phyloP scores from a whole-genome alignment of 2,888 invertebrate species.

The Alentia gelatinosa region DNA sequence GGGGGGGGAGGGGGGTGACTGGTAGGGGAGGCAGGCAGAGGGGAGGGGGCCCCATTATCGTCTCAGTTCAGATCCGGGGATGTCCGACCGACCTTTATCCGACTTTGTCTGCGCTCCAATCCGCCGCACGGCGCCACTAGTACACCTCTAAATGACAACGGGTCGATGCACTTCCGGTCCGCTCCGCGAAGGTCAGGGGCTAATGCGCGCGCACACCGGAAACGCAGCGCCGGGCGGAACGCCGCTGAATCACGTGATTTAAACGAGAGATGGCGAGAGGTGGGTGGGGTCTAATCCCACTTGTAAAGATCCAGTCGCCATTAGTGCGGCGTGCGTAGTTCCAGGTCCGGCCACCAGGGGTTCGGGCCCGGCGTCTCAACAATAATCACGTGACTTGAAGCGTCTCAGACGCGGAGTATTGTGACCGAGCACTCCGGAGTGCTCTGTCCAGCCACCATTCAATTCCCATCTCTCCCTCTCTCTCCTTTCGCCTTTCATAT shows the following conservation, averaged over 20 bases:
- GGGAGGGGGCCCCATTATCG: not conserved
- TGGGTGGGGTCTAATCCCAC: not conserved
- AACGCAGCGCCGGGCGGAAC: not conserved
- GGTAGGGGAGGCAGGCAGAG: not conserved
- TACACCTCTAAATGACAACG: conserved; percentile 30
- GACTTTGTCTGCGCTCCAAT: not conserved
- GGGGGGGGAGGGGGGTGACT: not conserved
- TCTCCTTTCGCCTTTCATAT: no score
- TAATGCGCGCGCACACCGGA: conserved; percentile 31
- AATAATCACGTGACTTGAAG: conserved; percentile 9
- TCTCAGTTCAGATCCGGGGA: not conserved
- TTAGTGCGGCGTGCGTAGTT: not conserved
- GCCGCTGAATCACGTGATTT: conserved; percentile 35
- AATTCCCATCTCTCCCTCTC: no score
- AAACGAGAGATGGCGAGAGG: not conserved
- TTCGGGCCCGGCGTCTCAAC: not conserved
- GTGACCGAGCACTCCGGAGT: no score
- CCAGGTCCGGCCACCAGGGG: not conserved
- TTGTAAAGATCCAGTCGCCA: not conserved
- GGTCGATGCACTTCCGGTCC: conserved; percentile 20
- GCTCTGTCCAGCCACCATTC: no score
- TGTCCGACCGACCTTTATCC: conserved; percentile 11
- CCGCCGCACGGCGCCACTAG: not conserved
- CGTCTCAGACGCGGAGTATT: no score
- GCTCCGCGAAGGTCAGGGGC: conserved; percentile 28